These are phyloP conservation scores for Metallyticus violacea DNA, from an alignment of 2,888 invertebrate species.

Conservation along the genomic window DNA sequence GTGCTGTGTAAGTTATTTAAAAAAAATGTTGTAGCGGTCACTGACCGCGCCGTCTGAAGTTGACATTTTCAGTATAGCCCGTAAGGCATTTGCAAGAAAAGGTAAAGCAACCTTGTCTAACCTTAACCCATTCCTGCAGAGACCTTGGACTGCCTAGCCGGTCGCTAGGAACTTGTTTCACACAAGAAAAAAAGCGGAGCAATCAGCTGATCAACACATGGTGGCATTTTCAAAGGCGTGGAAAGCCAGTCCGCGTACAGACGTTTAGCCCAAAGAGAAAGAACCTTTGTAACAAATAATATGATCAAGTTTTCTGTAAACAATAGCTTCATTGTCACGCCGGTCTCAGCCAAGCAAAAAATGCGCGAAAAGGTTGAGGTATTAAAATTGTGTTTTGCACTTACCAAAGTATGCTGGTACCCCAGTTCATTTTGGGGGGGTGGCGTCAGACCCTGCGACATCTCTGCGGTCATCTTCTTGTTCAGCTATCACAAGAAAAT, in stretches of 20 bases:
- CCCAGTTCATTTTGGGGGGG: slow-evolving; percentile 28
- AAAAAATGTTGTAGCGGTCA: not conserved
- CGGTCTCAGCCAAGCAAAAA: not conserved
- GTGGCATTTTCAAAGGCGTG: not conserved
- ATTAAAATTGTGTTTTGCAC: not conserved
- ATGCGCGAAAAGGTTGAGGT: not conserved
- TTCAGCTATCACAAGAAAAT: not conserved
- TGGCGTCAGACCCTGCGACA: not conserved
- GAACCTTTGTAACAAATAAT: not conserved
- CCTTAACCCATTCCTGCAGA: not conserved
- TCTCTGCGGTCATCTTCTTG: not conserved
- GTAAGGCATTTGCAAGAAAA: not conserved
- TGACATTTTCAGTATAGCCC: not conserved
- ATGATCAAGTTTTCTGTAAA: not conserved
- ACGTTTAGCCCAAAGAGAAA: not conserved
- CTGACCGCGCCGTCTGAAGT: not conserved
- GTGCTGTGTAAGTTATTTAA: too few relatives aligned
- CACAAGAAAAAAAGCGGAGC: not conserved
- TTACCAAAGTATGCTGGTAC: slow-evolving; percentile 34
- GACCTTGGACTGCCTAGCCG: not conserved
- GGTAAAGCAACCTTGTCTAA: not conserved
- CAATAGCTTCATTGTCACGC: not conserved
- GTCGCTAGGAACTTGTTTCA: not conserved
- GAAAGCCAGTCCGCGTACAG: not conserved
- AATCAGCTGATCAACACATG: not conserved